phyloP scores from a whole-genome alignment of 64 coral and sea anemone species.

The Hydrozoanthus tunicans region DNA sequence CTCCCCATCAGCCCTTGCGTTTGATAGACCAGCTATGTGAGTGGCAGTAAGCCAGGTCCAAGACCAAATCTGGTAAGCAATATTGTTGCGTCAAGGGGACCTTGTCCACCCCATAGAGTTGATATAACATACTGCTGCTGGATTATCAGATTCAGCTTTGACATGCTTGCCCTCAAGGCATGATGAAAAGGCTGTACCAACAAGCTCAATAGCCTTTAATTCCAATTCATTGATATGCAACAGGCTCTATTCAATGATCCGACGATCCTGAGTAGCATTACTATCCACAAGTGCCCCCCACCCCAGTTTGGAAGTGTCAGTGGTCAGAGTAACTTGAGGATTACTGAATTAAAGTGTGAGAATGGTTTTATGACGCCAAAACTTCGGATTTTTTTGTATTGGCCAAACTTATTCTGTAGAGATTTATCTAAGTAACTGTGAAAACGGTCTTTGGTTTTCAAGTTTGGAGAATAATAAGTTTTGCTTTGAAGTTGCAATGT shows the following conservation, averaged over 20 bases:
- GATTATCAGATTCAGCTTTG: conserved; percentile 56
- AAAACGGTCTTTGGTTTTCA: no score
- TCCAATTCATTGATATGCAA: conserved; percentile 67
- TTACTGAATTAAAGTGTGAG: no score
- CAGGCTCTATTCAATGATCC: conserved; percentile 24
- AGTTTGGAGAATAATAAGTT: no score
- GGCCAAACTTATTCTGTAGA: no score
- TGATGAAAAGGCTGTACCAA: conserved; percentile 19
- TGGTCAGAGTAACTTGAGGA: conserved; percentile 47
- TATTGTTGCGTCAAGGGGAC: conserved; percentile 21
- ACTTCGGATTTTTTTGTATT: no score
- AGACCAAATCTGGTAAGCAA: neutral
- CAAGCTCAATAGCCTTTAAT: conserved; percentile 63
- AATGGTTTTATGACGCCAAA: no score
- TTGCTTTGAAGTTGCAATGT: no score
- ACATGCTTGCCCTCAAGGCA: conserved; percentile 23
- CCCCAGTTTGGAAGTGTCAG: conserved; percentile 63
- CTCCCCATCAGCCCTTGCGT: conserved; percentile 1
- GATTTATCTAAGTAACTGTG: no score
- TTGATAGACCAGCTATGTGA: conserved; percentile 6
- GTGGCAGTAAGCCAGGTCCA: neutral
- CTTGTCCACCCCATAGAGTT: conserved; percentile 52
- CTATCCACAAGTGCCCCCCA: conserved; percentile 44
- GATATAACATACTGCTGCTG: conserved; percentile 51
- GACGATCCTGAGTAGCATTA: conserved; percentile 32